Evolutionary conservation across 2,797 vertebrate species (phyloP), one percentile per base, ranked within the genome.

Genomic region (Syngnathus rostellatus): DNA sequence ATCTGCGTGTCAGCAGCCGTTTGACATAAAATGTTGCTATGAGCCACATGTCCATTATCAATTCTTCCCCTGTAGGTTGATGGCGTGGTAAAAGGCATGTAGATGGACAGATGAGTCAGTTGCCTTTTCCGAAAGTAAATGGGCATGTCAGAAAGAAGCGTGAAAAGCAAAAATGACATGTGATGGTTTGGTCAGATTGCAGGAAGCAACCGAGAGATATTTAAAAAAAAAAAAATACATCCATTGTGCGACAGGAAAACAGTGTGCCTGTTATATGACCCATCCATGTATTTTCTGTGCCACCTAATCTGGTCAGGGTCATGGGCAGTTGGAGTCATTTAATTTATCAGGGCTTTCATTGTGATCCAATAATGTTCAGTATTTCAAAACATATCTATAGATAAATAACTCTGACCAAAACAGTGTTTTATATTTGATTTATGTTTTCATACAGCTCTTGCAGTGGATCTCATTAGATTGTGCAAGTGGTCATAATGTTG

Each of bases 101-200:
- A 68, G 72, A 78, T 75, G 77, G 74, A 79, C 74, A 46, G 64
- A 77, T 78, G 77, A 81, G 80, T 83, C 76, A 82, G 76, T 72
- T 75, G 64, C 64, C 63, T 72, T 51, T 62, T 64, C 61, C 62
- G 62, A 51, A 63, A 62, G 59, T 57, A 68, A 63, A 70, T 31
- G 48, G 57, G 62, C 72, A 74, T 72, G 71, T 77, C 73, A 73
- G 67, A 53, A 73, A 65, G 66, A 71, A 69, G 46, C 39, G 63
- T 10, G 5, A 12, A 76, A 60, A 64, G 41, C 48, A 67, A 70
- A 68, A 68, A 71, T 76, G 69, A 62, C 41, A 60, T 38, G 51
- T 61, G 21, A 59, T 21, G 9, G 11, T 23, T 59, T 54, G 67
- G 73, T 68, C 66, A 71, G 62, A 58, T 68, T 4, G n/a, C 60